Evolutionary conservation across 1,140 invertebrate species (phyloP).

Genomic region (Trinorchestia longiramus): DNA sequence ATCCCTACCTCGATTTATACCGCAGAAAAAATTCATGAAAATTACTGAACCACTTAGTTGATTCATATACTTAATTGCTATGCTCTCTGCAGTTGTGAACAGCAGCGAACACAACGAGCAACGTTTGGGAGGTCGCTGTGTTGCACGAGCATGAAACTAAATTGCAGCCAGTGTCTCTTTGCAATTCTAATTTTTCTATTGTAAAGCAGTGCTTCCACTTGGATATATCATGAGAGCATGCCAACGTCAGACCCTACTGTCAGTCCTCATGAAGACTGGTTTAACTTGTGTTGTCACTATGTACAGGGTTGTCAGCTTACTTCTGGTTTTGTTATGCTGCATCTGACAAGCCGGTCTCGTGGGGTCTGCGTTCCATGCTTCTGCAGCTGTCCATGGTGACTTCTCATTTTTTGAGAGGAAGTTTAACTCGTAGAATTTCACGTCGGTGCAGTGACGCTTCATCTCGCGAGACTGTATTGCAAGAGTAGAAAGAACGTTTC

Average conservation of each 20-base stretch:
- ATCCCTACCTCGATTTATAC: too few species aligned
- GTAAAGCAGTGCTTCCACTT: background rate
- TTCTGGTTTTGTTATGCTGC: background rate
- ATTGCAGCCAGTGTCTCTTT: background rate
- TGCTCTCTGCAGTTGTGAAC: background rate
- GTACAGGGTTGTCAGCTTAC: background rate
- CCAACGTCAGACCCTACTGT: background rate
- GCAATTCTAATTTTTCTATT: background rate
- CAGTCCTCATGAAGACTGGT: background rate
- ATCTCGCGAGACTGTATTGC: background rate
- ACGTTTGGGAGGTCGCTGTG: background rate
- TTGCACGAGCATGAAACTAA: background rate
- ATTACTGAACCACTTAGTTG: too few species aligned
- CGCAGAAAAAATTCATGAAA: too few species aligned
- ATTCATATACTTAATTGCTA: background rate
- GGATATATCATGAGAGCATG: background rate
- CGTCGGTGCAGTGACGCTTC: background rate
- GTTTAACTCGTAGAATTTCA: background rate
- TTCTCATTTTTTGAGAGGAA: background rate
- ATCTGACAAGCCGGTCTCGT: background rate
- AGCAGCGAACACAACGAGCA: background rate
- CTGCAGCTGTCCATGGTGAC: background rate
- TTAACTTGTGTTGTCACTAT: background rate
- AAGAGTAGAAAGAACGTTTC: too few species aligned
- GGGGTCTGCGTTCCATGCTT: background rate